Evolutionary conservation across 2,797 vertebrate species (phyloP).

Genomic region (Malurus splendens): DNA sequence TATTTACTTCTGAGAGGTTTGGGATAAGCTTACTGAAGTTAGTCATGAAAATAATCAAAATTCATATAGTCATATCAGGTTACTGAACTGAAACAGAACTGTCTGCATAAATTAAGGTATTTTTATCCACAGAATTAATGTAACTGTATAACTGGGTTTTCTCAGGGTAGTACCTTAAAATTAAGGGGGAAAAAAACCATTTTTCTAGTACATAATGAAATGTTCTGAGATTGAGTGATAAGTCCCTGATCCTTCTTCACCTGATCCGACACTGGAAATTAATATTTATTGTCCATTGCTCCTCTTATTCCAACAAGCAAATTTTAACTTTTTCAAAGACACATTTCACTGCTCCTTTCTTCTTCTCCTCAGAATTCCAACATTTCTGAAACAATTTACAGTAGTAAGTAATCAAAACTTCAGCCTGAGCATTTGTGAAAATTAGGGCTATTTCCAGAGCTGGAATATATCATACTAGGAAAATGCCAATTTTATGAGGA

Average conservation of each 20-base stretch:
- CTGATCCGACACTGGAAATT: neutral
- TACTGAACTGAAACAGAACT: constrained; percentile 20
- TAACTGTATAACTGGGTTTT: neutral
- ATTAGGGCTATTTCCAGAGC: neutral
- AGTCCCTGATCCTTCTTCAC: neutral
- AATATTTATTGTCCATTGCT: neutral
- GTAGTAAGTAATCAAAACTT: neutral
- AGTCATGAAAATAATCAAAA: neutral
- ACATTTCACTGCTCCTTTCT: neutral
- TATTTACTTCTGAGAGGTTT: neutral
- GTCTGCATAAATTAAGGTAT: neutral
- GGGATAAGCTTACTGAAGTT: neutral
- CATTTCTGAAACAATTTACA: neutral
- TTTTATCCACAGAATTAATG: neutral
- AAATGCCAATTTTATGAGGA: neutral
- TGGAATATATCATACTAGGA: neutral
- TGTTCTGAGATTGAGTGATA: neutral
- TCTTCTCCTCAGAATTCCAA: neutral
- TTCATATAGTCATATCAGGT: neutral
- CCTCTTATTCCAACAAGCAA: neutral
- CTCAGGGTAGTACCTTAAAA: neutral
- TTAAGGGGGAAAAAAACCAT: neutral
- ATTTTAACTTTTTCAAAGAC: neutral
- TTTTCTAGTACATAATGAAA: neutral
- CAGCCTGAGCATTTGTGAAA: neutral